Conservation (phyloP, 2,113 vertebrate genomes). For the Mormoops blainvillei region DNA sequence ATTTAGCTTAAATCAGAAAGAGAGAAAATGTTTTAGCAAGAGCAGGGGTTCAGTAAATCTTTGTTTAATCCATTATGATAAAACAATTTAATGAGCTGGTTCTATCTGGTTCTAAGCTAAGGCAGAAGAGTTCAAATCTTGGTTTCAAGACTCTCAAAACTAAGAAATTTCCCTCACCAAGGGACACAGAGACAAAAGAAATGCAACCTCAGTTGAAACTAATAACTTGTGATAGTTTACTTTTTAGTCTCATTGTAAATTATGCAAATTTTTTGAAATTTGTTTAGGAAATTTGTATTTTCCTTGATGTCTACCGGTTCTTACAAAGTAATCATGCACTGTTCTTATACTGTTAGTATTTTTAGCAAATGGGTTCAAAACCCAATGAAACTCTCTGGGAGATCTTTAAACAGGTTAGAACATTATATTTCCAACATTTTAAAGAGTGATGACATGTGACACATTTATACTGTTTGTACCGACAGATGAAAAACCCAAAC, state of each 20-base stretch:
- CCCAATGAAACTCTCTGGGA: not conserved
- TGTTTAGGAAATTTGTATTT: not conserved
- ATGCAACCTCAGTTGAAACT: not conserved
- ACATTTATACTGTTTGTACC: not conserved
- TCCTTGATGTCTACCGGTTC: not conserved
- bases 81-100: not conserved
- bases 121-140: not conserved
- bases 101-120: not conserved
- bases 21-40: not conserved
- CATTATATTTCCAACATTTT: constrained; percentile 12
- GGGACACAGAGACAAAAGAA: not conserved
- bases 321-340: not conserved
- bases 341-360: not conserved
- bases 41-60: not conserved
- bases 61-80: not conserved
- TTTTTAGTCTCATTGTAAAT: constrained; percentile 21
- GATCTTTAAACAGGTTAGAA: constrained; percentile 34
- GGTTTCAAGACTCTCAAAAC: not conserved
- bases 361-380: constrained; percentile 26
- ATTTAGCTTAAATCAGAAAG: not conserved
- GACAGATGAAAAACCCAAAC: constrained; percentile 35
- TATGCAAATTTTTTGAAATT: constrained; percentile 37
- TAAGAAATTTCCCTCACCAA: not conserved
- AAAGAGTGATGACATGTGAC: not conserved
- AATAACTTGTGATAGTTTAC: not conserved